Percentiles rank a stretch among this genome's conserved stretches.
These are phyloP conservation scores for Wiebesia pumilae DNA, from an alignment of 1,140 invertebrate genomes.

Conservation along the genomic window DNA sequence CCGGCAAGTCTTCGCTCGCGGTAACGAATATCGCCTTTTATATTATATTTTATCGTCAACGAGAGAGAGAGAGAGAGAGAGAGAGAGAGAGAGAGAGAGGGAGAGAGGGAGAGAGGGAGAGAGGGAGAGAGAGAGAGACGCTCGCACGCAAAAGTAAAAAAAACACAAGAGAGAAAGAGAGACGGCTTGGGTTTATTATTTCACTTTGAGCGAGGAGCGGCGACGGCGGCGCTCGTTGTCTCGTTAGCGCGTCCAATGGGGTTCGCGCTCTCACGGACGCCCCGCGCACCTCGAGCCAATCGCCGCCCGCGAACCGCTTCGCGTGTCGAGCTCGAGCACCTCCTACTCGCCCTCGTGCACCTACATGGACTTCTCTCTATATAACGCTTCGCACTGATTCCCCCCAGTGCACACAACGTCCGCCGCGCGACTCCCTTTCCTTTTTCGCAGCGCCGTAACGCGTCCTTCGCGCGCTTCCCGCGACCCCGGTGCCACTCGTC, in stretches of 20 bases:
- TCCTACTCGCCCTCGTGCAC: conserved; percentile 63
- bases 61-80: not conserved
- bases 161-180: conserved; percentile 50
- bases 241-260: conserved; percentile 72
- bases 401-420: not conserved
- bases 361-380: conserved; percentile 26
- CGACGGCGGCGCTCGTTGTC: conserved; percentile 59
- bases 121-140: not conserved
- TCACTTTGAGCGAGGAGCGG: conserved; percentile 62
- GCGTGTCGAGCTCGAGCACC: conserved; percentile 70
- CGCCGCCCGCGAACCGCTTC: conserved; percentile 61
- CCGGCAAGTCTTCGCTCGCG: conserved; percentile 48
- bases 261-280: conserved; percentile 69
- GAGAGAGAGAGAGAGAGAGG: no score
- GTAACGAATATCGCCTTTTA: conserved; percentile 64
- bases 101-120: not conserved
- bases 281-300: conserved; percentile 66
- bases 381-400: not conserved
- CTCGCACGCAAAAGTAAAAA: conserved; percentile 33
- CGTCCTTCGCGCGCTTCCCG: no score
- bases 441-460: not conserved
- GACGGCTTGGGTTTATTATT: conserved; percentile 69
- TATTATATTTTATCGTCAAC: conserved; percentile 68
- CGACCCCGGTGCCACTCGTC: no score
- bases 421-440: not conserved